Conservation (phyloP, 1,140 invertebrate genomes). For the Pseudomyrmex flavicornis region DNA sequence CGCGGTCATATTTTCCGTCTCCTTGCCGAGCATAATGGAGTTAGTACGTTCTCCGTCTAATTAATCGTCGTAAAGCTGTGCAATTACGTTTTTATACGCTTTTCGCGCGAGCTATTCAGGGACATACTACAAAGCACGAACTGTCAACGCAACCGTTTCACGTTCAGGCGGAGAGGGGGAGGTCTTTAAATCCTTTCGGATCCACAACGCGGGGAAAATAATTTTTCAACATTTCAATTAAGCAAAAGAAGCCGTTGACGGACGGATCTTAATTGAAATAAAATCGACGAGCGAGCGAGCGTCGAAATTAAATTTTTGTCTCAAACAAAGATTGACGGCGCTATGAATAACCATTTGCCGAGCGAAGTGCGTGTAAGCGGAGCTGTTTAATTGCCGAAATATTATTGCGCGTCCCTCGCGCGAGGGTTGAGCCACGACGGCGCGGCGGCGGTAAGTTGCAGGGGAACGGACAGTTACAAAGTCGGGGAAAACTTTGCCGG, state of each 20-base stretch:
- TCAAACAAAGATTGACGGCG: slow-evolving; percentile 54
- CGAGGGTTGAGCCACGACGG: background rate
- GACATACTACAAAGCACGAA: slow-evolving; percentile 30
- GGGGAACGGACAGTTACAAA: slow-evolving; percentile 41
- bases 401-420: slow-evolving; percentile 53
- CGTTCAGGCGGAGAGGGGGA: background rate
- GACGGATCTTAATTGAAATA: slow-evolving; percentile 57
- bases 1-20: slow-evolving; percentile 27
- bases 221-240: slow-evolving; percentile 61
- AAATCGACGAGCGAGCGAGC: slow-evolving; percentile 31
- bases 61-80: slow-evolving; percentile 52
- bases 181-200: slow-evolving; percentile 39
- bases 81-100: slow-evolving; percentile 53
- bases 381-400: slow-evolving; percentile 55
- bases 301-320: slow-evolving; percentile 53
- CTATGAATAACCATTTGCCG: slow-evolving; percentile 30
- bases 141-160: slow-evolving; percentile 1
- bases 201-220: slow-evolving; percentile 9
- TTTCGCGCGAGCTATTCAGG: slow-evolving; percentile 28
- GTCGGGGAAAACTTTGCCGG: slow-evolving; percentile 66
- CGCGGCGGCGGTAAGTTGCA: background rate
- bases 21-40: slow-evolving; percentile 43
- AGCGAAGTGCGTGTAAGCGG: slow-evolving; percentile 42
- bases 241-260: slow-evolving; percentile 50
- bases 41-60: slow-evolving; percentile 50